A percentile compares a stretch with the other conserved stretches of the same genome.
Conservation (phyloP, 2,113 vertebrate genomes). For the Emydocephalus ijimae region DNA sequence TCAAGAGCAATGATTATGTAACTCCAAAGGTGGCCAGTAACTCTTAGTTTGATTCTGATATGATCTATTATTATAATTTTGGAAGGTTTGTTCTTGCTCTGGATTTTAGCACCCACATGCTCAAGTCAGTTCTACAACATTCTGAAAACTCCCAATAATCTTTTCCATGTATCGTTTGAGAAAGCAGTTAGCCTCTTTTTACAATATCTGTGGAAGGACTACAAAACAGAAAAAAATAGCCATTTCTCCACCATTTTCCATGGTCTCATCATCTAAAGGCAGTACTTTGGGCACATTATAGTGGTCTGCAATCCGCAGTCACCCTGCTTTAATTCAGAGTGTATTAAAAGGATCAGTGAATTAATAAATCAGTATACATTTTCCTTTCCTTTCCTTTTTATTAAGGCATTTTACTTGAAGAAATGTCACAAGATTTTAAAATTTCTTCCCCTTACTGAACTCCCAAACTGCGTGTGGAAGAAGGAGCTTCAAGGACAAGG, state of each 20-base stretch:
- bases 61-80: not conserved
- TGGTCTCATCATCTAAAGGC: not conserved
- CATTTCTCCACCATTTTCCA: not conserved
- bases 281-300: not conserved
- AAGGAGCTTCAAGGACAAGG: not conserved
- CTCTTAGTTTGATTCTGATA: not conserved
- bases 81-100: not conserved
- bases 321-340: not conserved
- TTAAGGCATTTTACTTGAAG: not conserved
- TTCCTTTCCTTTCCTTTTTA: not conserved
- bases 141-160: not conserved
- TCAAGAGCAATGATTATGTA: not conserved
- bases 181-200: not conserved
- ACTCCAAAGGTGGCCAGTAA: not conserved
- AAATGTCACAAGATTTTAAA: not conserved
- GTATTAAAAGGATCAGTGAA: not conserved
- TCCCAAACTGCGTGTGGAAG: not conserved
- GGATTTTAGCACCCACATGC: not conserved
- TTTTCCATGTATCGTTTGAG: not conserved
- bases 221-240: not conserved
- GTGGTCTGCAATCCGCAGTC: not conserved
- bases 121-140: not conserved
- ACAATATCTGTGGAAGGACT: not conserved
- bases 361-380: not conserved
- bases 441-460: not conserved